Conservation (phyloP, 2,888 invertebrate genomes). For the Thereva unica region DNA sequence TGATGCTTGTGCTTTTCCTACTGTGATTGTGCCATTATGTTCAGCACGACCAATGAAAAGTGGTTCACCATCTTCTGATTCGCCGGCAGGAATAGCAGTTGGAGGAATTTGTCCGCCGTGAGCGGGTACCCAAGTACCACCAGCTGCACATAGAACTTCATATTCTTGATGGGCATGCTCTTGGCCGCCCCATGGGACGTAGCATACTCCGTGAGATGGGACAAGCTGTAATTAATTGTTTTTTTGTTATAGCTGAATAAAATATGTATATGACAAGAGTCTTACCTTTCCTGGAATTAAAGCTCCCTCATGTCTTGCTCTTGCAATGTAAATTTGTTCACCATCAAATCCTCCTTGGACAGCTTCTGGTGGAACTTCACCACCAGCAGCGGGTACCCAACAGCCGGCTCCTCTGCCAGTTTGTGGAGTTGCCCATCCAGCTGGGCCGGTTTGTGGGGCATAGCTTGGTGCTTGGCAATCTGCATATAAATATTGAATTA, state of each 20-base stretch:
- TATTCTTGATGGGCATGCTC: constrained; percentile 71
- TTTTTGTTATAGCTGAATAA: not conserved
- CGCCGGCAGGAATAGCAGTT: constrained; percentile 72
- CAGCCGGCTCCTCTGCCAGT: constrained; percentile 56
- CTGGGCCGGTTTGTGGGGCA: constrained; percentile 8
- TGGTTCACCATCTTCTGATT: constrained; percentile 77
- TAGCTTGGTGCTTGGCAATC: constrained; percentile 27
- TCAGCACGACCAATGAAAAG: constrained; percentile 76
- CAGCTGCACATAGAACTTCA: constrained; percentile 68
- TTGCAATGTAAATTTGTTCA: constrained; percentile 67
- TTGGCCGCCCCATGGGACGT: constrained; percentile 76
- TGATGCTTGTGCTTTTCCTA: constrained; percentile 83
- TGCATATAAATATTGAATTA: constrained; percentile 22
- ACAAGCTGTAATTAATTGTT: constrained; percentile 55
- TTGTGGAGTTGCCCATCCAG: constrained; percentile 37
- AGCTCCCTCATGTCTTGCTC: constrained; percentile 73
- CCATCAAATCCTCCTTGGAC: constrained; percentile 66
- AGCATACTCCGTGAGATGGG: constrained; percentile 70
- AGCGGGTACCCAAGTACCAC: constrained; percentile 70
- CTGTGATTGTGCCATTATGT: constrained; percentile 76
- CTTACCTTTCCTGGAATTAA: constrained; percentile 74
- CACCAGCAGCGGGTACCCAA: constrained; percentile 66
- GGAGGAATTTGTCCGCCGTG: constrained; percentile 72
- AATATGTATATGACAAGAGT: not conserved
- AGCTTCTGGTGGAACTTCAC: constrained; percentile 73